These are phyloP conservation scores for Heloderma charlesbogerti DNA, from an alignment of 2,113 vertebrate genomes.

Conservation along the genomic window DNA sequence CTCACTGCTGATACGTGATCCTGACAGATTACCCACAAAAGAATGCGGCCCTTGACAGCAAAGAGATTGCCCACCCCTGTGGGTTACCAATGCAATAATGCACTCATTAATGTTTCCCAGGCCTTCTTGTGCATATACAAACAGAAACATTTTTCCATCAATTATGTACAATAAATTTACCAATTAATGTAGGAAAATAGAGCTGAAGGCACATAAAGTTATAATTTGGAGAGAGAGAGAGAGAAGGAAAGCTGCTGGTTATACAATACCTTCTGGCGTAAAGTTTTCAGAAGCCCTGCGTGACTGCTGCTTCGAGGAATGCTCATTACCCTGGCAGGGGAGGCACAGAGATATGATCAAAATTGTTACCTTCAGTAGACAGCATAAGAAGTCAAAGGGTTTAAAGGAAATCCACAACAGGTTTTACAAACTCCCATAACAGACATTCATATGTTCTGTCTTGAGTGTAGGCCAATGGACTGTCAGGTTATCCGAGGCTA, in stretches of 20 bases:
- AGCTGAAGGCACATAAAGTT: neutral
- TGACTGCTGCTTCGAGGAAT: neutral
- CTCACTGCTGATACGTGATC: no score
- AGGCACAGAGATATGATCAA: neutral
- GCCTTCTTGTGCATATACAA: neutral
- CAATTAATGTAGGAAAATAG: neutral
- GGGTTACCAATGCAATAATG: neutral
- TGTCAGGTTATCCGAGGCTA: neutral
- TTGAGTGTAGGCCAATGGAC: neutral
- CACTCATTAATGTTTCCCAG: no score
- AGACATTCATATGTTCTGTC: neutral
- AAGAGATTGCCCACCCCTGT: neutral
- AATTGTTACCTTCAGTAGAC: neutral
- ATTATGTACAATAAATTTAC: neutral
- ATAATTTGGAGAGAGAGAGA: neutral
- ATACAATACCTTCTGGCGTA: neutral
- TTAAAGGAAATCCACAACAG: neutral
- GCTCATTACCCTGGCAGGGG: neutral
- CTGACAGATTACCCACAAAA: no score
- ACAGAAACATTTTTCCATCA: neutral
- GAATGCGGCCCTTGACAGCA: no score
- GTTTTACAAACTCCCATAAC: no score
- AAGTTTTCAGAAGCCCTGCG: neutral
- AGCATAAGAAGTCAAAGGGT: neutral
- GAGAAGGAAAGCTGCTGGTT: neutral